These are phyloP conservation scores for Ophonus ardosiacus DNA, from an alignment of 2,888 invertebrate species.

Conservation along the genomic window DNA sequence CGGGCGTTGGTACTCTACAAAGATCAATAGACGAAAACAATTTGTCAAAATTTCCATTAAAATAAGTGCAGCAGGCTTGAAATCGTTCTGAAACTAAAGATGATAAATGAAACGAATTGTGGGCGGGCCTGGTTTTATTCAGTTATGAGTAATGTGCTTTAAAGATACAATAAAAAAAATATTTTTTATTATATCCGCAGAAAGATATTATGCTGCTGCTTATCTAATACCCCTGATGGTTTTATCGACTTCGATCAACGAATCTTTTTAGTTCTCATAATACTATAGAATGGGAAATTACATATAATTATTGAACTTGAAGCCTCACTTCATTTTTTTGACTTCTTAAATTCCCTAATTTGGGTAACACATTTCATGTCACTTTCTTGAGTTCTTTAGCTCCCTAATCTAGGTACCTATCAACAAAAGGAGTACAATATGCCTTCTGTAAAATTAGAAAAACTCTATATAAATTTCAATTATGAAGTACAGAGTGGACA, in stretches of 20 bases:
- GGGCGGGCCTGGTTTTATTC: conserved; percentile 63
- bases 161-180: conserved; percentile 62
- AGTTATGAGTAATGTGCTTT: conserved; percentile 63
- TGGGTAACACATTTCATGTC: too few relatives aligned
- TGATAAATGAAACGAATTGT: conserved; percentile 63
- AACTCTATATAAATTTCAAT: too few relatives aligned
- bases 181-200: conserved; percentile 53
- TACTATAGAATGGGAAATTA: too few relatives aligned
- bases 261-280: too few relatives aligned
- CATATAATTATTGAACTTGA: too few relatives aligned
- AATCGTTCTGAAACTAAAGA: conserved; percentile 63
- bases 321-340: too few relatives aligned
- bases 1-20: conserved; percentile 52
- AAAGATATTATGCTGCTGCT: conserved; percentile 29
- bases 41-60: conserved; percentile 64
- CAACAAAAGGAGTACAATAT: too few relatives aligned
- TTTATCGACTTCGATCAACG: conserved; percentile 1
- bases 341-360: too few relatives aligned
- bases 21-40: conserved; percentile 62
- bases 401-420: too few relatives aligned
- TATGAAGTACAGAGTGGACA: too few relatives aligned
- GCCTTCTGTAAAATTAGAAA: too few relatives aligned
- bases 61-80: conserved; percentile 64
- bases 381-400: too few relatives aligned
- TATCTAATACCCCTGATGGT: neutral